phyloP scores from a whole-genome alignment of 2,797 vertebrate genomes.

The Poecilia gillii region DNA sequence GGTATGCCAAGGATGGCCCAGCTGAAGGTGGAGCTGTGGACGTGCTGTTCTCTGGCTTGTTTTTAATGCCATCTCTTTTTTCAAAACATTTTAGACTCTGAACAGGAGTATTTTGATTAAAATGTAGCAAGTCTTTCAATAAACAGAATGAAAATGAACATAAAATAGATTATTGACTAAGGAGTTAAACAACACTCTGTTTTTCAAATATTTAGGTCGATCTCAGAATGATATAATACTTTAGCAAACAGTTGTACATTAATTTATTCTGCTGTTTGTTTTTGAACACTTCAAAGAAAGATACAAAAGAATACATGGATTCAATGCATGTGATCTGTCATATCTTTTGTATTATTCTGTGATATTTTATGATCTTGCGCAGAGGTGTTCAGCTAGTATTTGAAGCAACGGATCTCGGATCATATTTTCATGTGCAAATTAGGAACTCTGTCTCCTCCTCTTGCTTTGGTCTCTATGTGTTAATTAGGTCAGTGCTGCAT shows the following conservation, averaged over 20 bases:
- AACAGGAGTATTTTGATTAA: not conserved
- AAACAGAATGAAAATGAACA: not conserved
- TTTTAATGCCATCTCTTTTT: not conserved
- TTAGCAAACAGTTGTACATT: not conserved
- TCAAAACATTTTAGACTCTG: not conserved
- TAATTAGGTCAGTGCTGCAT: constrained; percentile 18
- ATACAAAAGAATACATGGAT: not conserved
- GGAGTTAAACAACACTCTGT: not conserved
- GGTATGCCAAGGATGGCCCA: constrained; percentile 54
- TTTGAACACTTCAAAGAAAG: not conserved
- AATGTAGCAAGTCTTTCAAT: not conserved
- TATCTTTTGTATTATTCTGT: constrained; percentile 13
- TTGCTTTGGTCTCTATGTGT: constrained; percentile 8
- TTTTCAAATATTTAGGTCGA: not conserved
- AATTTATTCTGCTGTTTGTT: not conserved
- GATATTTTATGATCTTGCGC: not conserved
- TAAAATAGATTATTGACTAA: constrained; percentile 2
- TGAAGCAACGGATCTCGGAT: constrained; percentile 9
- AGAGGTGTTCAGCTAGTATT: constrained; percentile 1
- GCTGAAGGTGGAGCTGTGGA: constrained; percentile 42
- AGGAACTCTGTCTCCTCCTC: constrained; percentile 4
- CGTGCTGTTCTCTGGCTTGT: constrained; percentile 20
- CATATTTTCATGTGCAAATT: constrained; percentile 22
- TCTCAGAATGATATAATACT: not conserved
- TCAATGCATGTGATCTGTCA: not conserved